These are phyloP conservation scores for Rhodinocichla rosea DNA, from an alignment of 2,113 vertebrate genomes.

Conservation along the genomic window DNA sequence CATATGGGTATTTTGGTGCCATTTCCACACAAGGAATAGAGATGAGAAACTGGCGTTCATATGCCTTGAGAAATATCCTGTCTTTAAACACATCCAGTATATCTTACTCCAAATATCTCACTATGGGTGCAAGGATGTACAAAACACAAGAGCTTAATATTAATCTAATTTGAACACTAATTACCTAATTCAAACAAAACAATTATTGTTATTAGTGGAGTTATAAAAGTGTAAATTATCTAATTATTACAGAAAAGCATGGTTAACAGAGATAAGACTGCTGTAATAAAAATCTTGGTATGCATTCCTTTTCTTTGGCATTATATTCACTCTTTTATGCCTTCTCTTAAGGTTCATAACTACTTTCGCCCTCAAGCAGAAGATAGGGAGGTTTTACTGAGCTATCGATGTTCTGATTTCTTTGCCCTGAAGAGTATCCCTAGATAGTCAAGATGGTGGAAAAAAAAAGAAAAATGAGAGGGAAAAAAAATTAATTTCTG, in stretches of 20 bases:
- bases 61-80: neutral
- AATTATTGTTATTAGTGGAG: neutral
- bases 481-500: neutral
- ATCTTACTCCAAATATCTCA: neutral
- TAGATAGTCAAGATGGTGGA: neutral
- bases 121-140: neutral
- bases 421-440: neutral
- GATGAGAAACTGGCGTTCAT: neutral
- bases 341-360: neutral
- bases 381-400: neutral
- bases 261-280: neutral
- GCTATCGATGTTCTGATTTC: neutral
- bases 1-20: neutral
- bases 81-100: neutral
- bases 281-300: neutral
- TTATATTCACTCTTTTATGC: neutral
- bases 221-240: neutral
- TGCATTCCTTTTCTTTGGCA: neutral
- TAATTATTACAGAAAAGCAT: neutral
- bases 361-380: neutral
- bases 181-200: neutral
- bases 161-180: neutral
- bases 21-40: neutral
- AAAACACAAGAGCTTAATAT: neutral
- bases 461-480: fast-evolving